Percentiles rank a stretch among this genome's conserved stretches.
Conservation (phyloP, 2,113 vertebrate genomes). For the Tachysurus vachellii region DNA sequence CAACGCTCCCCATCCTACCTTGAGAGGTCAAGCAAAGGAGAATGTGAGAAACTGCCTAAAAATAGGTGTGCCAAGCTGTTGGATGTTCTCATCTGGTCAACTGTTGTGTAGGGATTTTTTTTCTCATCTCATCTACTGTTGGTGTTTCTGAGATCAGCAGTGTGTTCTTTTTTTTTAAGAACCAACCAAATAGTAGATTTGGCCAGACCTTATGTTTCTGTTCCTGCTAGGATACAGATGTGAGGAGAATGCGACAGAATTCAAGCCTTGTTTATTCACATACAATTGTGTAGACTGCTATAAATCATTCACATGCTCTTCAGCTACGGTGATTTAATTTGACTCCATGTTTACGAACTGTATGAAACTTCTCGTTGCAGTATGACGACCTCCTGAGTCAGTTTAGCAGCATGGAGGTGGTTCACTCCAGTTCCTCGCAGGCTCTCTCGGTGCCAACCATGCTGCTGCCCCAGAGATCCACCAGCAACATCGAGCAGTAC, state of each 20-base stretch:
- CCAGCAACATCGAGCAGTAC: constrained; percentile 97
- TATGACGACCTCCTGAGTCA: constrained; percentile 98
- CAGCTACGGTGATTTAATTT: background rate
- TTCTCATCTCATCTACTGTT: background rate
- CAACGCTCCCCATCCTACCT: no score
- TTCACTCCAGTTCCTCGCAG: constrained; percentile 78
- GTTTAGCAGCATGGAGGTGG: constrained; percentile 96
- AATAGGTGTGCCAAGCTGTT: background rate
- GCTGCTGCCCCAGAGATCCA: constrained; percentile 59
- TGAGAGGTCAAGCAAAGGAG: no score
- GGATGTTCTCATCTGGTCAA: background rate
- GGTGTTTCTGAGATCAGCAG: background rate
- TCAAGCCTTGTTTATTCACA: background rate
- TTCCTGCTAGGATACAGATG: background rate
- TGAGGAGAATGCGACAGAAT: background rate
- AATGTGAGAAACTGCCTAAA: no score
- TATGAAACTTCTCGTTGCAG: constrained; percentile 63
- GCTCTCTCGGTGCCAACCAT: constrained; percentile 71
- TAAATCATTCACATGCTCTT: background rate
- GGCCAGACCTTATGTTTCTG: background rate
- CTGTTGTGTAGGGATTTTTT: background rate
- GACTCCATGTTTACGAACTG: background rate
- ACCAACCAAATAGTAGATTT: background rate
- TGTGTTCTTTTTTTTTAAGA: background rate
- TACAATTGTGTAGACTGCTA: background rate